Evolutionary conservation across 2,113 vertebrate species (phyloP).

Genomic region (Heterotis niloticus): DNA sequence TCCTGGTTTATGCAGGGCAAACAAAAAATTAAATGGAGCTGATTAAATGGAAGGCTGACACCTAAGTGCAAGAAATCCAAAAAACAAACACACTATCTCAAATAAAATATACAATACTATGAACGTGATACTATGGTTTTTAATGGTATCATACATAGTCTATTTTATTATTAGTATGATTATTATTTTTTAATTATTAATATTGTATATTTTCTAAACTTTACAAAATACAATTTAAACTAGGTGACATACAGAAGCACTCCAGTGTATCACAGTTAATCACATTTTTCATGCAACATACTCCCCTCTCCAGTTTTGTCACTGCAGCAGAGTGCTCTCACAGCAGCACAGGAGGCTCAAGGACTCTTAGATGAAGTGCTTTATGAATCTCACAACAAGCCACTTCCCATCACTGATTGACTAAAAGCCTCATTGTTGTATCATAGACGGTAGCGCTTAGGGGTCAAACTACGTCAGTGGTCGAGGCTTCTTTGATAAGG

Average conservation of each 20-base stretch:
- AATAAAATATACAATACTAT: too few relatives aligned
- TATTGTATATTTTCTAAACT: too few relatives aligned
- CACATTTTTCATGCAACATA: not conserved
- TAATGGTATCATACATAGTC: too few relatives aligned
- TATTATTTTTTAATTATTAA: too few relatives aligned
- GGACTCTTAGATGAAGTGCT: not conserved
- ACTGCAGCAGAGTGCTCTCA: not conserved
- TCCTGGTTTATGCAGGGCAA: not conserved
- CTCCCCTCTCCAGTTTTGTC: not conserved
- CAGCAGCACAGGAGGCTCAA: not conserved
- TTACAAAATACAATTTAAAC: too few relatives aligned
- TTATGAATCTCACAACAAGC: not conserved
- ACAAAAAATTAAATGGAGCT: not conserved
- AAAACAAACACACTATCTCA: not conserved
- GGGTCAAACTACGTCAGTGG: too few relatives aligned
- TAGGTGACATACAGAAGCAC: too few relatives aligned
- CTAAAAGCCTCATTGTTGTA: not conserved
- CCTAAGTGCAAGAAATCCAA: not conserved
- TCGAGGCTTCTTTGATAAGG: too few relatives aligned
- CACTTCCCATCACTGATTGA: constrained; percentile 9
- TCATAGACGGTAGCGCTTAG: not conserved
- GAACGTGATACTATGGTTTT: too few relatives aligned
- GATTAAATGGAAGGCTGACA: not conserved
- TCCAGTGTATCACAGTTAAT: not conserved
- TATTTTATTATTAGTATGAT: too few relatives aligned